A percentile compares a stretch with the other conserved stretches of the same genome.
These are phyloP conservation scores for Microctenopoma lineatum DNA, from an alignment of 2,797 vertebrate genomes.

Conservation along the genomic window DNA sequence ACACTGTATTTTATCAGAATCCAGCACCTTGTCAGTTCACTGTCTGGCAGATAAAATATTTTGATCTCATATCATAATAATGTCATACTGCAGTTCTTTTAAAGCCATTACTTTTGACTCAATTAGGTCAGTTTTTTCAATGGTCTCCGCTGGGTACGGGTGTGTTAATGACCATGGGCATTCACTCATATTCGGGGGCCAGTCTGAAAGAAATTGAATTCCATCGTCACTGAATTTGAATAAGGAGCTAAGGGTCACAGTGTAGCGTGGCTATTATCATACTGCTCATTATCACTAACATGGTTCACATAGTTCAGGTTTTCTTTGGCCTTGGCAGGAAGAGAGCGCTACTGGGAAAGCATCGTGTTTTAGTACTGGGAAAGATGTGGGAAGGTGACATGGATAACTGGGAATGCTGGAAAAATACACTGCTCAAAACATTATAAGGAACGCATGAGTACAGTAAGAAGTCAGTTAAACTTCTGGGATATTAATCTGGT, in stretches of 20 bases:
- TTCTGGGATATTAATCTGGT: no score
- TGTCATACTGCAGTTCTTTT: slow-evolving; percentile 43
- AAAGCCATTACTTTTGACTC: slow-evolving; percentile 49
- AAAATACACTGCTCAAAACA: no score
- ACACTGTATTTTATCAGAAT: neutral
- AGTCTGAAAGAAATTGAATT: slow-evolving; percentile 46
- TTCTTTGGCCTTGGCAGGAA: slow-evolving; percentile 24
- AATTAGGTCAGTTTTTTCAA: slow-evolving; percentile 45
- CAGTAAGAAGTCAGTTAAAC: no score
- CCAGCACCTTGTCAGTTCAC: slow-evolving; percentile 1
- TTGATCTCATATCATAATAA: slow-evolving; percentile 39
- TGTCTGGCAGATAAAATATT: slow-evolving; percentile 28
- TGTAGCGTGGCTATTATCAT: slow-evolving; percentile 61
- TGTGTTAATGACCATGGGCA: slow-evolving; percentile 47
- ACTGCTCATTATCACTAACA: slow-evolving; percentile 56
- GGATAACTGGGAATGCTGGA: neutral
- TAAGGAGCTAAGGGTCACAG: slow-evolving; percentile 59
- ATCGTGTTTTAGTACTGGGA: neutral
- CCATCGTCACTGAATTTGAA: slow-evolving; percentile 62
- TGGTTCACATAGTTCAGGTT: slow-evolving; percentile 39
- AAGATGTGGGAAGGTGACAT: neutral
- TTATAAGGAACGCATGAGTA: no score
- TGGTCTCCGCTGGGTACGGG: slow-evolving; percentile 29
- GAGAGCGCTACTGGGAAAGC: slow-evolving; percentile 6
- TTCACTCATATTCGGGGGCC: slow-evolving; percentile 39